Base-by-base conservation (phyloP, 2,797 vertebrate species). In the Acanthornis magna region DNA sequence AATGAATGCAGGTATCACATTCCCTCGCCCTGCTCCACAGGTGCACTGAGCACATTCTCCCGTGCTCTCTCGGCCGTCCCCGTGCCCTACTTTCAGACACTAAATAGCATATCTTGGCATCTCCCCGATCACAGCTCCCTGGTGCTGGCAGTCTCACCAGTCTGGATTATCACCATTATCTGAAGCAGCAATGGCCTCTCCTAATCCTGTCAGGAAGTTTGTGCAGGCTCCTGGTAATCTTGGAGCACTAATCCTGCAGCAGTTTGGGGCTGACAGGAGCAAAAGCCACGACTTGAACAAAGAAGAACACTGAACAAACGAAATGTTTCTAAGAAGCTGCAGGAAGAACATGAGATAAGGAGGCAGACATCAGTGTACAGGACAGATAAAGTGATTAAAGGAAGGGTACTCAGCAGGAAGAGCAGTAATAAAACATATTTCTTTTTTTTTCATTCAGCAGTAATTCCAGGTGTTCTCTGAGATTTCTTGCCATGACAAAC, bases 321-420 rank as follows among this genome's bases (percentile, higher is more conserved):
- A 48, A 89, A 73, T 50, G 77, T 78, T 75, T 70, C 62, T 72
- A 68, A 91, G 79, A 60, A 91, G 85, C 85, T 88, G 70, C 70
- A 72, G 93, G 81, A 68, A 91, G 91, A 86, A 88, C 79, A 90
- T 7, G 79, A 94, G 95, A 96, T 96, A 95, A 96, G 79, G 65
- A 91, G 26, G 54, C 6, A 88, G 84, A 73, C 75, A 88, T 53
- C 82, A 29, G 82, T 92, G 96, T 55, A 54, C 54, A 72, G 66
- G 73, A 88, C 79, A 96, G 92, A 96, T 93, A 95, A 95, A 92
- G 85, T 48, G 95, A 94, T 96, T 96, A 96, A 89, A 72, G n/a
- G 36, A 75, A 89, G 51, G 55, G 62, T 86, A 78, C 89, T 92
- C 82, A 62, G 82, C 70, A 96, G 82, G 88, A 90, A 88, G 76